Evolutionary conservation across 2,797 vertebrate genomes (phyloP), one percentile per base, ranked within the genome.

Genomic region (Anabas testudineus): DNA sequence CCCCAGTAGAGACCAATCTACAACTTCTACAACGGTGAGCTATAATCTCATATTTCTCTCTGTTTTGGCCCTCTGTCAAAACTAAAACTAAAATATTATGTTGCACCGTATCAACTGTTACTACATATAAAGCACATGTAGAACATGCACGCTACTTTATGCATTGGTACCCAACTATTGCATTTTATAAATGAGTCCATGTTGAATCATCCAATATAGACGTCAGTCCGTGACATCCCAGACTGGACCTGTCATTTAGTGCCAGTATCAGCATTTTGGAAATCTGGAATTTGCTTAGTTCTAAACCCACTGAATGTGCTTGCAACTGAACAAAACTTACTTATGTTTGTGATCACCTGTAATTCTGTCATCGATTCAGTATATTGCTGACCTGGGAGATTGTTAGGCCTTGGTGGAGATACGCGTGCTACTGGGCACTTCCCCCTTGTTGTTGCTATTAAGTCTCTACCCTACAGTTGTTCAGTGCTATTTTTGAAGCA

Each of bases 401-500:
- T 56, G 54, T 71, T 32, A 28, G 39, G 55, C 45, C 39, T 58
- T 14, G 10, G 19, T 53, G 7, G 57, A 58, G 36, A 45, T 32
- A 36, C 54, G 47, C 36, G 19, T 34, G 32, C 42, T 22, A 6
- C 36, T 18, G 53, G 80, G 56, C 32, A 51, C 55, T 66, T 73
- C 64, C 69, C 78, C 76, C 47, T 74, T 81, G 60, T 72, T 81
- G 67, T 42, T 72, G 54, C 53, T 56, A 42, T 78, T 54, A 64
- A 68, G 55, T 49, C 64, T 58, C 74, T 54, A 30, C 76, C 67
- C 58, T 64, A 66, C 58, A 81, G 74, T 80, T 80, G 71, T 71
- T 74, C 76, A 42, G 30, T 48, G 70, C 83, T 91, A 92, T 93
- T 92, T 94, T 87, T 88, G 84, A 74, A 71, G 53, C 77, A 22